Conservation (phyloP, 2,888 invertebrate species). For the Drosophila tripunctata region DNA sequence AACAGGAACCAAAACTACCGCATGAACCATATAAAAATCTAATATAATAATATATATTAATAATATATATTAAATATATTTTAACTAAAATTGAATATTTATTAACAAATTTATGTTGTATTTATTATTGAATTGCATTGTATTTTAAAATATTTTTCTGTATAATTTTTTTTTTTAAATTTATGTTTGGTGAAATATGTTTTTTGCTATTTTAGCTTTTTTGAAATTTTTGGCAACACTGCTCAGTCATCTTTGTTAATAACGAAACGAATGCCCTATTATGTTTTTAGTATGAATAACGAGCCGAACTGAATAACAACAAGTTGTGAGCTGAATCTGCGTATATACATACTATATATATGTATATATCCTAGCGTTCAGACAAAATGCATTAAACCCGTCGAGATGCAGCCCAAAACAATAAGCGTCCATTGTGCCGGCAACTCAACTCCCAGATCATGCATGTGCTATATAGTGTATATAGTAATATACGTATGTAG, state of each 20-base stretch:
- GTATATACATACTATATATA: too few species aligned
- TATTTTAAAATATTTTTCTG: too few species aligned
- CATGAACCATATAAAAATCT: too few species aligned
- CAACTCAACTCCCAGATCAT: slow-evolving; percentile 47
- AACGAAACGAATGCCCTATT: slow-evolving; percentile 8
- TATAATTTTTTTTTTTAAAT: too few species aligned
- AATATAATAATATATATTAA: too few species aligned
- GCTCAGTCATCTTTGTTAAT: background rate
- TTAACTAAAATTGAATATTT: too few species aligned
- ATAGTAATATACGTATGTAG: slow-evolving; percentile 4
- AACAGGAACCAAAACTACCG: too few species aligned
- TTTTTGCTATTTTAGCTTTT: background rate
- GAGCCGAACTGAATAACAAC: slow-evolving; percentile 10
- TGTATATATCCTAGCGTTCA: slow-evolving; percentile 50
- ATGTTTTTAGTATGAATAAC: slow-evolving; percentile 40
- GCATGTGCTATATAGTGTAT: background rate
- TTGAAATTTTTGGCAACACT: background rate
- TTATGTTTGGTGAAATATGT: too few species aligned
- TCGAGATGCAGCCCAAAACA: slow-evolving; percentile 55
- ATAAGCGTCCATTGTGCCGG: slow-evolving; percentile 72
- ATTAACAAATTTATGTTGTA: too few species aligned
- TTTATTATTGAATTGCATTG: too few species aligned
- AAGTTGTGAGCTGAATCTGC: too few species aligned
- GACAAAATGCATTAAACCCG: slow-evolving; percentile 60
- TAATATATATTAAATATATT: too few species aligned